Base-by-base conservation (phyloP, 1,140 invertebrate genomes). In the Heliconius eleuchia region DNA sequence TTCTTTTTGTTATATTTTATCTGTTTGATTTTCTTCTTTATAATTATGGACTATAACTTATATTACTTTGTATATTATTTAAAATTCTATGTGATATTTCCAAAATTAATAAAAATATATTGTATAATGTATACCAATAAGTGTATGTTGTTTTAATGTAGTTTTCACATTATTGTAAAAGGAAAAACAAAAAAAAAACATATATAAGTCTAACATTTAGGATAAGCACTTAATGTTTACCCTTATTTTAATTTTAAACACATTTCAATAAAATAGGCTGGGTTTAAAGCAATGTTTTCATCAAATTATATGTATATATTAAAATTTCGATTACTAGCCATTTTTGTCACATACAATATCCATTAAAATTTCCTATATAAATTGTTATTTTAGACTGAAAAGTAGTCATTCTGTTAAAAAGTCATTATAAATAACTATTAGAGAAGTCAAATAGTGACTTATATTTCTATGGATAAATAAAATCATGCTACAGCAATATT, bases 1-100 rank as follows among this genome's bases (percentile, higher is more conserved):
- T n/a, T 23, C n/a, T 3, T 66, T 66, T 16, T 66, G 3, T 66
- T 66, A 66, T 27, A 66, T 66, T 66, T 57, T 27, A 27, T 5
- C 23, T 66, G 60, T 66, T 66, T 66, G 27, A 66, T 27, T 0
- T 57, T 66, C 11, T 27, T n/a, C 30, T 27, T 11, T 13, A 27
- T 50, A 76, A 76, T 34, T 74, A 50, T 71, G 23, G 23, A 76
- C 39, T 76, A 76, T 18, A 16, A 60, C 39, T 60, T 76, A 70
- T 19, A 23, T 23, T 23, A 23, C 23, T 23, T 42, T 70, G 7
- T 76, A 76, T 60, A 76, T 76, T 60, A 60, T 76, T 76, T 76
- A 76, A 72, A 72, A 76, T 60, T 70, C 39, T 71, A 70, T 70
- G 74, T 76, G 74, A 76, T 76, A 76, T 70, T 23, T 76, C 74